phyloP scores from a whole-genome alignment of 2,113 vertebrate species.

The Cyprinodon brontotheroides region DNA sequence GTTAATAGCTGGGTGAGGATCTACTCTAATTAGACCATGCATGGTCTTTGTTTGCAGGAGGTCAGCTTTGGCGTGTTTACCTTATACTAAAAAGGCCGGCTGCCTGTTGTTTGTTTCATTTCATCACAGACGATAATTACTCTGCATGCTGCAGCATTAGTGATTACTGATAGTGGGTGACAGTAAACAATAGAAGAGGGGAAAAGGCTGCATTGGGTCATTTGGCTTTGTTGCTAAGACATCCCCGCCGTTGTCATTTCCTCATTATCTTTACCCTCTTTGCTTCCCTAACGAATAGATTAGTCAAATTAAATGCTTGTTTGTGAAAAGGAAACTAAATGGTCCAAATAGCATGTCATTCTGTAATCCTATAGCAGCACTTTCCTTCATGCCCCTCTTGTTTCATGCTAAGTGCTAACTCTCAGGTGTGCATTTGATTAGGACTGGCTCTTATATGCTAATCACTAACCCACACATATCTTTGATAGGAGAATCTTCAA shows the following conservation, averaged over 20 bases:
- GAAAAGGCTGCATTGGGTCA: conserved; percentile 21
- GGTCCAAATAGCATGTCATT: conserved; percentile 1
- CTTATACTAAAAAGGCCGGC: conserved; percentile 21
- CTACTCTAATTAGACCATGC: conserved; percentile 8
- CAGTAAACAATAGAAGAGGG: conserved; percentile 26
- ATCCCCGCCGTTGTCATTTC: conserved; percentile 29
- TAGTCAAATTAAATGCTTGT: conserved; percentile 36
- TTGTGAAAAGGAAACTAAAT: conserved; percentile 31
- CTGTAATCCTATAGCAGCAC: conserved; percentile 6
- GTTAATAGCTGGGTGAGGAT: not conserved
- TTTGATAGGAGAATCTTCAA: conserved; percentile 53
- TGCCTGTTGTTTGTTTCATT: conserved; percentile 36
- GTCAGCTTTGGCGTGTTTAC: not conserved
- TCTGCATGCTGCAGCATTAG: conserved; percentile 12
- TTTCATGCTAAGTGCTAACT: conserved; percentile 33
- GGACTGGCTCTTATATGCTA: conserved; percentile 30
- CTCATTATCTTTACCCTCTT: conserved; percentile 4
- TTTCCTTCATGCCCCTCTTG: not conserved
- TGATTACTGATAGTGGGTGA: conserved; percentile 17
- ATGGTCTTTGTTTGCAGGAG: conserved; percentile 11
- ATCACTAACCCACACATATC: conserved; percentile 4
- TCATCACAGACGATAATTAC: conserved; percentile 9
- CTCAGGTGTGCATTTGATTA: conserved; percentile 43
- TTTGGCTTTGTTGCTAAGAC: conserved; percentile 29
- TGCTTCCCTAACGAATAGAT: conserved; percentile 20